Evolutionary conservation across 2,888 invertebrate genomes (phyloP).

Genomic region (Nephrocerus scutellatus): DNA sequence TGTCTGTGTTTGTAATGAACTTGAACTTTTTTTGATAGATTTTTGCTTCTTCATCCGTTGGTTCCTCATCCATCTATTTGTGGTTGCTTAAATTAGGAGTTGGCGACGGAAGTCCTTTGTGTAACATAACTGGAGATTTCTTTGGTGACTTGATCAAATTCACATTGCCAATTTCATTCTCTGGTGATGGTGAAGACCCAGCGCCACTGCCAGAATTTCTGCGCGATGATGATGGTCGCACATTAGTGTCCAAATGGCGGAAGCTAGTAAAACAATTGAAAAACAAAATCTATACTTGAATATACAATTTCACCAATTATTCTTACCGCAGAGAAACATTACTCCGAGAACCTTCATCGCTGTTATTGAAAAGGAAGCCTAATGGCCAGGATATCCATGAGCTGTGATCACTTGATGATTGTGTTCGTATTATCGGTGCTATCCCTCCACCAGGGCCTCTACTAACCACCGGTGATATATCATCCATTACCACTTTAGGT

Average conservation of each 20-base stretch:
- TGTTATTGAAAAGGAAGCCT: conserved; percentile 78
- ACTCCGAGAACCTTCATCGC: conserved; percentile 58
- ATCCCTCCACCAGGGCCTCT: conserved; percentile 24
- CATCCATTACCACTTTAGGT: conserved; percentile 47
- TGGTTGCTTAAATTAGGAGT: conserved; percentile 27
- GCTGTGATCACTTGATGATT: conserved; percentile 50
- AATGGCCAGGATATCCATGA: conserved; percentile 93
- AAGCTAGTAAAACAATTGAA: conserved; percentile 55
- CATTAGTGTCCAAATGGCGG: conserved; percentile 80
- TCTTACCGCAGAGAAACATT: conserved; percentile 72
- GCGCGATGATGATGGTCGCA: conserved; percentile 60
- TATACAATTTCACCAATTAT: too few relatives aligned
- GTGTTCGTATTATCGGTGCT: conserved; percentile 45
- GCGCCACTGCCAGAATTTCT: conserved; percentile 58
- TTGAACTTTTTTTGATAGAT: too few relatives aligned
- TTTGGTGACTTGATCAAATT: conserved; percentile 49
- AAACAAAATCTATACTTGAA: neutral
- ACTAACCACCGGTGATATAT: conserved; percentile 40
- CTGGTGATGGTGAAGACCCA: conserved; percentile 62
- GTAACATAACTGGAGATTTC: conserved; percentile 47
- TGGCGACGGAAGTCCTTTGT: conserved; percentile 41
- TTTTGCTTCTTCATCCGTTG: too few relatives aligned
- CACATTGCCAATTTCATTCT: conserved; percentile 40
- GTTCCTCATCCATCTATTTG: too few relatives aligned
- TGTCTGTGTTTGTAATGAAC: too few relatives aligned